These are phyloP conservation scores for Anthoscopus minutus DNA, from an alignment of 2,113 vertebrate genomes.

Conservation along the genomic window DNA sequence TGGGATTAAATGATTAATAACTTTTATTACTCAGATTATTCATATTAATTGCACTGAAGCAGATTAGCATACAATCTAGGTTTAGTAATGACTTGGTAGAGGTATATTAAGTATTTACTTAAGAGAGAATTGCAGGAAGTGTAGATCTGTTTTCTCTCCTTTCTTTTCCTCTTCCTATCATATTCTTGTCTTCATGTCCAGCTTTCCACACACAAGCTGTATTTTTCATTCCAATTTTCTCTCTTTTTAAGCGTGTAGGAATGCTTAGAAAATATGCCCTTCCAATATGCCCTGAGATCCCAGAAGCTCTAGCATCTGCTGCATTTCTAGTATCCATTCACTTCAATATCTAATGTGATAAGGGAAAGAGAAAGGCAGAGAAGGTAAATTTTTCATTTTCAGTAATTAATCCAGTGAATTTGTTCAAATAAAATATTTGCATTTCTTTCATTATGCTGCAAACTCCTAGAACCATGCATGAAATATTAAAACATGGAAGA, in stretches of 20 bases:
- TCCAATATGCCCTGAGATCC: not conserved
- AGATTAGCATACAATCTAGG: not conserved
- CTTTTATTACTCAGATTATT: not conserved
- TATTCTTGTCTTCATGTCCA: not conserved
- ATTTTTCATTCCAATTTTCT: not conserved
- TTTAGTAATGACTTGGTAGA: not conserved
- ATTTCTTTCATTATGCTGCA: not conserved
- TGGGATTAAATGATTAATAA: not conserved
- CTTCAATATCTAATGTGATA: not conserved
- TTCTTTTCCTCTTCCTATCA: not conserved
- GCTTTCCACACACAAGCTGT: not conserved
- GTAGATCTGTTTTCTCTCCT: not conserved
- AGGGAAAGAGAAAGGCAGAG: not conserved
- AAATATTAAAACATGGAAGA: not conserved
- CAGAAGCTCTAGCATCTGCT: not conserved
- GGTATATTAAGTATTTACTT: not conserved
- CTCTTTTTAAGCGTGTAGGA: not conserved
- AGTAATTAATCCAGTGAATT: not conserved
- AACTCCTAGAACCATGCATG: not conserved
- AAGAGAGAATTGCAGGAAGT: not conserved
- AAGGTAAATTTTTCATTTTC: not conserved
- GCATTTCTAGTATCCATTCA: not conserved
- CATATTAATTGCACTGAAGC: not conserved
- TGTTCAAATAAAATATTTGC: constrained; percentile 6
- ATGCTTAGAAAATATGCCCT: not conserved